A percentile compares a stretch with the other conserved stretches of the same genome.
phyloP scores from a whole-genome alignment of 2,797 vertebrate genomes.

The Vipera ursinii region DNA sequence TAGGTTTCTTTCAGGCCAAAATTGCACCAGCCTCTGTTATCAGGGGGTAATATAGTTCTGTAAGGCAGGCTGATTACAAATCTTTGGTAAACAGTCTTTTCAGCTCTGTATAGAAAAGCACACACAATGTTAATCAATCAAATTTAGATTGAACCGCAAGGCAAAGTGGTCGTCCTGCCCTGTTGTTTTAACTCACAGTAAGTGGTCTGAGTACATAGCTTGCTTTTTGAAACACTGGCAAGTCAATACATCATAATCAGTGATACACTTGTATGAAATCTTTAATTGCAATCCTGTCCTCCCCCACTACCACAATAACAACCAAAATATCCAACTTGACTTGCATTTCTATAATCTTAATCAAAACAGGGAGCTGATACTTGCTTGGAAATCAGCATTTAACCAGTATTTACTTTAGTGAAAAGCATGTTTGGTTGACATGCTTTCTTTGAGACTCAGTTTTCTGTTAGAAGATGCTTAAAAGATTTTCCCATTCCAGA shows the following conservation, averaged over 20 bases:
- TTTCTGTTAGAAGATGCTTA: not conserved
- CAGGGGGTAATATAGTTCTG: slow-evolving; percentile 81
- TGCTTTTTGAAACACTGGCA: slow-evolving; percentile 57
- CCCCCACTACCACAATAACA: not conserved
- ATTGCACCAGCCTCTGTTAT: slow-evolving; percentile 81
- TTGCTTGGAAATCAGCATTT: not conserved
- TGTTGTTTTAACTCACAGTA: slow-evolving; percentile 64
- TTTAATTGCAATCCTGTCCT: slow-evolving; percentile 37
- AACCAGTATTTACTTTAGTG: not conserved
- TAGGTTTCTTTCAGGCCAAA: slow-evolving; percentile 75
- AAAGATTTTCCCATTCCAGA: not conserved
- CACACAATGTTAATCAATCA: slow-evolving; percentile 77
- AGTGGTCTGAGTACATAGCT: slow-evolving; percentile 59
- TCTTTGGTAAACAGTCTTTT: slow-evolving; percentile 83
- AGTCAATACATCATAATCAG: slow-evolving; percentile 32
- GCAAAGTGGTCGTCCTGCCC: slow-evolving; percentile 46
- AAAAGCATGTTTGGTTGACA: not conserved
- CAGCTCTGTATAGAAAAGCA: slow-evolving; percentile 63
- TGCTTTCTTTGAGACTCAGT: not conserved
- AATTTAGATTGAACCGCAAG: slow-evolving; percentile 73
- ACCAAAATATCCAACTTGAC: slow-evolving; percentile 23
- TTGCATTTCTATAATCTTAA: slow-evolving; percentile 6
- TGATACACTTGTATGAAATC: slow-evolving; percentile 39
- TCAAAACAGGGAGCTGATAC: not conserved
- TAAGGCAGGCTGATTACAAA: slow-evolving; percentile 84